Evolutionary conservation across 2,888 invertebrate genomes (phyloP), one percentile per base, ranked within the genome.

Genomic region (Cactoblastis cactorum): DNA sequence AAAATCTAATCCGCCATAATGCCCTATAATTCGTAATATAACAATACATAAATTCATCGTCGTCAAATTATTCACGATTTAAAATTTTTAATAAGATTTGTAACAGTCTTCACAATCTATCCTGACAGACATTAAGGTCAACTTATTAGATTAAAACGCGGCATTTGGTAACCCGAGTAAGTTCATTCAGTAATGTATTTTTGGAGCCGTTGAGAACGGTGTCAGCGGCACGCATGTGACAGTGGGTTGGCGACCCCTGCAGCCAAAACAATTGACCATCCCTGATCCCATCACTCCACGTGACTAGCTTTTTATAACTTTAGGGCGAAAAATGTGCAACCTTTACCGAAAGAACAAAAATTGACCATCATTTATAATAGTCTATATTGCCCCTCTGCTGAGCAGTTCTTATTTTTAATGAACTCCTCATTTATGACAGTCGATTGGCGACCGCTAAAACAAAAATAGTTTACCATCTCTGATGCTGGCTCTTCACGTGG

Each of bases 241-340:
- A 70, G 65, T 78, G 72, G 84, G 84, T 84, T 77, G 77, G 66
- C 76, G 84, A 85, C 80, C 86, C 75, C 71, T 64, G 61, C 61
- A 63, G 69, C 68, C 74, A 80, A 83, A 84, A 82, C 80, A 83
- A 70, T 77, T 83, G 76, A 73, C 81, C 82, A 77, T 64, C 67
- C 62, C 59, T 64, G 63, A 67, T 68, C 57, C 62, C 61, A 59
- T 58, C 62, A 62, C 59, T 55, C 53, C 54, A 57, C 53, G 59
- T 54, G n/a, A 58, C 56, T 53, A 53, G 56, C 51, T 56, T 62
- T 56, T 54, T 51, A 57, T 55, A 58, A 58, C 53, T 60, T 54
- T 53, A 56, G 62, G 61, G 63, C n/a, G 17, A 38, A 38, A 11
- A 11, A 17, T 11, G 6, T 6, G 22, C 22, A 22, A 22, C 6